Conservation (phyloP, 2,888 invertebrate genomes). For the Xanthia icteritia region DNA sequence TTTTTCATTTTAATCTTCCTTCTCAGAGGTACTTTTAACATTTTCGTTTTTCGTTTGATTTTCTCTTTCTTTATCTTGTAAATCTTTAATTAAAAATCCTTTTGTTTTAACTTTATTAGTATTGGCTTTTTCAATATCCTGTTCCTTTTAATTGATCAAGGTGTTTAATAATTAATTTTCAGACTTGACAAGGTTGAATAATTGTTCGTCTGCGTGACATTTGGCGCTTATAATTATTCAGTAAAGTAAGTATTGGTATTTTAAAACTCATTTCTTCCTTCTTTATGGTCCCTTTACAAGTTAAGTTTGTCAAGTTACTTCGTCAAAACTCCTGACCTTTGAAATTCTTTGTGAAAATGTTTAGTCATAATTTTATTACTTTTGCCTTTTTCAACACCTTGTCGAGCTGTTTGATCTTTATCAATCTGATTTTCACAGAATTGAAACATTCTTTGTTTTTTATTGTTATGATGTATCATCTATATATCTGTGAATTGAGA, state of each 20-base stretch:
- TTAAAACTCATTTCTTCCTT: constrained; percentile 23
- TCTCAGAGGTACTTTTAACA: constrained; percentile 2
- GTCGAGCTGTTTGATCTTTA: constrained; percentile 6
- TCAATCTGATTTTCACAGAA: background rate
- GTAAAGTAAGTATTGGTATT: constrained; percentile 15
- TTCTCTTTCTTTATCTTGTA: background rate
- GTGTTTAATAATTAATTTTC: constrained; percentile 21
- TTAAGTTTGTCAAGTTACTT: constrained; percentile 6
- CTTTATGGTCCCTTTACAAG: constrained; percentile 2
- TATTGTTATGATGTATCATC: background rate
- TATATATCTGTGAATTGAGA: background rate
- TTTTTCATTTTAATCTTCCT: constrained; percentile 21
- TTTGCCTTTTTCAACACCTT: background rate
- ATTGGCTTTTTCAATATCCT: constrained; percentile 17
- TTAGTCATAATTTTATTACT: constrained; percentile 23
- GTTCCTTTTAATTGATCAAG: constrained; percentile 9
- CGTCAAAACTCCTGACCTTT: constrained; percentile 13
- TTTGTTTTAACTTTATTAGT: constrained; percentile 23
- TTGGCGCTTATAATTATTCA: constrained; percentile 16
- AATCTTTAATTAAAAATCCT: background rate
- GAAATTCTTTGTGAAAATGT: constrained; percentile 2
- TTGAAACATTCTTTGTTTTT: background rate
- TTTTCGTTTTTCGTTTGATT: background rate
- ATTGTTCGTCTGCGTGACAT: constrained; percentile 15
- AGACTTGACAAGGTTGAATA: constrained; percentile 13